Evolutionary conservation across 1,140 invertebrate species (phyloP).

Genomic region (Polypedilum vanderplanki): DNA sequence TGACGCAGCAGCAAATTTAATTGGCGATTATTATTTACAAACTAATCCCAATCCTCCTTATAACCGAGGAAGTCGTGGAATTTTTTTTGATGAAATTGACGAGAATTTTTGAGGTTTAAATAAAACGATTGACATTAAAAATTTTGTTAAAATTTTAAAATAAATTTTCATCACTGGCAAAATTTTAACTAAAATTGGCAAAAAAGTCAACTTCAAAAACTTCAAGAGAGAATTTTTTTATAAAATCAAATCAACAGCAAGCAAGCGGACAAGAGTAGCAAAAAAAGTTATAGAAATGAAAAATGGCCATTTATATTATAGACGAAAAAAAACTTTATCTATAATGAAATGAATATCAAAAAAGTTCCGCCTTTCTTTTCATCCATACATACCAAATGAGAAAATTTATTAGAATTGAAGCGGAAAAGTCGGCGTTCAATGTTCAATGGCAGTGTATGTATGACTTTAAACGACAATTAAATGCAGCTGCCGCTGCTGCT

Average conservation of each 20-base stretch:
- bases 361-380: constrained; percentile 8
- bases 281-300: constrained; percentile 9
- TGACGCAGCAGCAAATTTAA: constrained; percentile 37
- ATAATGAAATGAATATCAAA: constrained; percentile 29
- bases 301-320: constrained; percentile 25
- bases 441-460: not conserved
- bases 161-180: too few species aligned
- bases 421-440: constrained; percentile 7
- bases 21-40: constrained; percentile 41
- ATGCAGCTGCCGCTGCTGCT: too few species aligned
- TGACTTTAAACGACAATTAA: constrained; percentile 25
- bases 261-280: not conserved
- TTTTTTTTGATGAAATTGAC: not conserved
- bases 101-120: too few species aligned
- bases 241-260: not conserved
- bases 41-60: constrained; percentile 40
- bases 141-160: too few species aligned
- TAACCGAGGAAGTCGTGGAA: constrained; percentile 1
- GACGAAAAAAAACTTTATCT: constrained; percentile 28
- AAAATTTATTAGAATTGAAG: constrained; percentile 25
- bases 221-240: not conserved
- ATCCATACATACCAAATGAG: not conserved
- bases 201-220: too few species aligned
- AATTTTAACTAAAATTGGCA: too few species aligned
- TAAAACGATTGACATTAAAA: too few species aligned